Evolutionary conservation across 2,113 vertebrate genomes (phyloP).

Genomic region (Bostrychus sinensis): DNA sequence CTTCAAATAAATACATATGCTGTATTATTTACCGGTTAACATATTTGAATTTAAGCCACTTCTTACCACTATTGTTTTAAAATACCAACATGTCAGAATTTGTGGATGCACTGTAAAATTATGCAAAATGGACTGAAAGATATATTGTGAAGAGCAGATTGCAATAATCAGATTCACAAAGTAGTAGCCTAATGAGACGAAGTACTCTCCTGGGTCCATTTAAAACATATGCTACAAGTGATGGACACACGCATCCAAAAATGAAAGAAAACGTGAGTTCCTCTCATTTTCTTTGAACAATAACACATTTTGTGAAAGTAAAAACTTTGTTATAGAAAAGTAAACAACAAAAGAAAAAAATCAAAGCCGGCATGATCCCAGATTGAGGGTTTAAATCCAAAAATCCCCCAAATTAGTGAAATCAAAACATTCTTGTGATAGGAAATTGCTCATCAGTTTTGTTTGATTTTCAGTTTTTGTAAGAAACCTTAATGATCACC

Average conservation of each 20-base stretch:
- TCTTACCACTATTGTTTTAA: no score
- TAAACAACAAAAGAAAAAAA: neutral
- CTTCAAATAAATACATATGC: neutral
- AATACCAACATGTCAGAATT: no score
- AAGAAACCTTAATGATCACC: no score
- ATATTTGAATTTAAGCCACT: no score
- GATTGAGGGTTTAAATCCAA: no score
- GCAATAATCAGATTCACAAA: neutral
- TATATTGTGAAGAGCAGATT: neutral
- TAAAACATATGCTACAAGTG: conserved; percentile 1
- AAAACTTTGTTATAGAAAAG: neutral
- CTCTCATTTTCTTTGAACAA: neutral
- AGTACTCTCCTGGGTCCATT: neutral
- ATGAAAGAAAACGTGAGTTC: neutral
- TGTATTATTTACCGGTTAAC: neutral
- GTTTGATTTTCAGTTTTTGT: no score
- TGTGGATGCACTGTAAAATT: no score
- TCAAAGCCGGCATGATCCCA: no score
- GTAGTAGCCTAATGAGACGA: conserved; percentile 1
- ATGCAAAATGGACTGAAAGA: neutral
- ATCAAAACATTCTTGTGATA: no score
- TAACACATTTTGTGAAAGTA: neutral
- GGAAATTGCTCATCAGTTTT: no score
- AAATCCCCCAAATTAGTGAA: no score
- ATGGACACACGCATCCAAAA: neutral